Evolutionary conservation across 2,113 vertebrate species (phyloP), one percentile per base, ranked within the genome.

Genomic region (Calypte anna): DNA sequence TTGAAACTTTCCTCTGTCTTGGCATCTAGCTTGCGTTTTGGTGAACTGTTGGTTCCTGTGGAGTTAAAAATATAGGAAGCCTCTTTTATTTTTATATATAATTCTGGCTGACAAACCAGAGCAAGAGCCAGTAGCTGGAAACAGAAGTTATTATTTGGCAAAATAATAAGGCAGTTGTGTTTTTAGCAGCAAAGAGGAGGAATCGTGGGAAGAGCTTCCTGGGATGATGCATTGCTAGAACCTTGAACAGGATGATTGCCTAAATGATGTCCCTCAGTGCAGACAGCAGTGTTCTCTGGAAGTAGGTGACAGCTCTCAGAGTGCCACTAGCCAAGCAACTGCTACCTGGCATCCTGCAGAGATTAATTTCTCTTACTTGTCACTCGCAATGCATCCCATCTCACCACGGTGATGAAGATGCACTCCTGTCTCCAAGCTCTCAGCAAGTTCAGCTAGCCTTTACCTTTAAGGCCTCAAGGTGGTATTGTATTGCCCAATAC

Each of bases 161-260:
- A 90, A 94, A 63, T 63, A 77, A 58, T 69, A 76, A 81, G 28
- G n/a, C 31, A 64, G 20, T 62, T 55, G 61, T 83, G 73, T 70
- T 96, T 93, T 94, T 74, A 80, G 68, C 66, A 86, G 53, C 43
- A 72, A 63, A 89, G 64, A 86, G 43, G 66, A 92, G 24, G 43
- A 84, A 59, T 38, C 1, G 4, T 59, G 53, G 69, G 48, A 92
- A 75, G 48, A 84, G 19, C 57, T 84, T 86, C 54, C 55, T 0
- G 1, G 63, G 59, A 58, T 88, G 58, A 76, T 86, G 24, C 31
- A 48, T n/a, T 83, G 33, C 61, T 86, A 63, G 61, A 70, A 76
- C 69, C n/a, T 55, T 83, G 24, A 75, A 48, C 44, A 78, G 53
- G 22, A 31, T 73, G 28, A 74, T 83, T 22, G 46, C 72, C 38